Evolutionary conservation across 2,888 invertebrate species (phyloP).

Genomic region (Yponomeuta plumbellus): DNA sequence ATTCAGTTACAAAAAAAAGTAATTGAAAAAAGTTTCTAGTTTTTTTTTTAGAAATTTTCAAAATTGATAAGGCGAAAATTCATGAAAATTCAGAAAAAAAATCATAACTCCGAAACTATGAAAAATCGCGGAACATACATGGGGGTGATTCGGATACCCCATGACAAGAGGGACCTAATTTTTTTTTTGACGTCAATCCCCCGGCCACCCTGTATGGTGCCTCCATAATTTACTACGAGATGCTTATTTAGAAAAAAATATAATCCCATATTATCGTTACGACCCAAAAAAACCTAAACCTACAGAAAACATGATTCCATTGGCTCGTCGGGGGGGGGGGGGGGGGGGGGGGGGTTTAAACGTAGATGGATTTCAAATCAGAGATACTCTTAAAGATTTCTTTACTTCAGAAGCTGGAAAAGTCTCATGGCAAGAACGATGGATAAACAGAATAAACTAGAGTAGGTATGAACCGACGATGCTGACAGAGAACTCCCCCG

Average conservation of each 20-base stretch:
- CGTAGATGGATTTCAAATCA: constrained; percentile 20
- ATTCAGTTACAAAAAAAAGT: too few relatives aligned
- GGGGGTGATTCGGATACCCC: too few relatives aligned
- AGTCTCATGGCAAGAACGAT: constrained; percentile 19
- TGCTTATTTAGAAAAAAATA: not conserved
- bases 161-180: too few relatives aligned
- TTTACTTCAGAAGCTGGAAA: constrained; percentile 20
- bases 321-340: constrained; percentile 19
- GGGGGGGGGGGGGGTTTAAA: constrained; percentile 17
- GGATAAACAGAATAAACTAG: constrained; percentile 19
- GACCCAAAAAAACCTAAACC: constrained; percentile 15
- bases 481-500: too few relatives aligned
- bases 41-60: too few relatives aligned
- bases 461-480: not conserved
- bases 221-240: not conserved
- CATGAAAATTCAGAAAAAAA: too few relatives aligned
- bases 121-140: too few relatives aligned
- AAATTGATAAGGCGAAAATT: too few relatives aligned
- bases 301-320: constrained; percentile 17
- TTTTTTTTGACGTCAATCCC: too few relatives aligned
- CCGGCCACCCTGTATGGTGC: constrained; percentile 12
- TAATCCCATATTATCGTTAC: constrained; percentile 6
- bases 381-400: constrained; percentile 19
- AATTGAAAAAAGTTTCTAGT: too few relatives aligned
- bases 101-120: too few relatives aligned